Base-by-base conservation (phyloP, 2,113 vertebrate species). In the Galbula dea region DNA sequence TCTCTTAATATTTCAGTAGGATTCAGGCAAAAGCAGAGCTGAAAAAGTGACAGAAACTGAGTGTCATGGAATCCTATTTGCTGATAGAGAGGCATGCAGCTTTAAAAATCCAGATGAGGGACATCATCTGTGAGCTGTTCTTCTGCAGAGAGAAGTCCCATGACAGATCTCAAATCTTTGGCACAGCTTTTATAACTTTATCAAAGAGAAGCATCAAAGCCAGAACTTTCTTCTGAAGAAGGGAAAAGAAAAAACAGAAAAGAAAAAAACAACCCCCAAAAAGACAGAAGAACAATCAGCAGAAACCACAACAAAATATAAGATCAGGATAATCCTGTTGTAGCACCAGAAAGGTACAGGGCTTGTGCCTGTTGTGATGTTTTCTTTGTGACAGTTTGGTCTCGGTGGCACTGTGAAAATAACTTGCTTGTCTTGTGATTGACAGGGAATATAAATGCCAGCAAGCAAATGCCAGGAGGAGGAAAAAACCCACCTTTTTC, bases 121-220 rank as follows among this genome's bases (percentile, higher is more conserved):
- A 81, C 94, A 94, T 94, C 39, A 83, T 96, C 89, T 94, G 83
- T 85, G 87, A 83, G 45, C 88, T 34, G 7, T 15, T 88, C 71
- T 81, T 7, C 72, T 71, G 88, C 93, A 93, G 79, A 81, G 49
- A 96, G 67, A 82, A 93, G 82, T 94, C 84, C 92, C 91, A 91
- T 93, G 95, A 89, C 91, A 93, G 92, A 75, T 94, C 84, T 92
- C 80, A 95, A 69, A 90, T 94, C 86, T 87, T 80, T 88, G 90
- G 88, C 88, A 86, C 79, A 79, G 88, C 94, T 95, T 96, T 96
- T 90, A 77, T 90, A 89, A 93, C 86, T 96, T 96, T 94, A 96
- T 96, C 95, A 96, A 91, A 96, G 91, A 57, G 87, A 94, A 90
- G 71, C 24, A 80, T 90, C 83, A 95, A 88, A 97, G 75, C 24